Percentiles rank a stretch among this genome's conserved stretches.
phyloP scores from a whole-genome alignment of 2,797 vertebrate genomes.

The Moxostoma hubbsi region DNA sequence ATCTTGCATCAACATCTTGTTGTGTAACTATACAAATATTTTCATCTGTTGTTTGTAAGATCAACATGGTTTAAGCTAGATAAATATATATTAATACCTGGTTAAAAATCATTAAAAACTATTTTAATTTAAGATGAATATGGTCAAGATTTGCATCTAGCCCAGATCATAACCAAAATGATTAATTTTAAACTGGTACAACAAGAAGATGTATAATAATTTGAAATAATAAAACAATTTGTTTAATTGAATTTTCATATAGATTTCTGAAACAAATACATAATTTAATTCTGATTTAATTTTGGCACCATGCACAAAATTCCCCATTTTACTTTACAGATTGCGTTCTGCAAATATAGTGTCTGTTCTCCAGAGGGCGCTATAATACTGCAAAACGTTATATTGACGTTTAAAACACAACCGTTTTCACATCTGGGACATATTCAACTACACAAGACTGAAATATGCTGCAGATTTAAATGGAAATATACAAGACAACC shows the following conservation, averaged over 20 bases:
- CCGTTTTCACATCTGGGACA: no score
- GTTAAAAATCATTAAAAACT: no score
- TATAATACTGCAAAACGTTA: slow-evolving; percentile 11
- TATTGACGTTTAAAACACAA: no score
- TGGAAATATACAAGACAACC: background rate
- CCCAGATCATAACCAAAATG: no score
- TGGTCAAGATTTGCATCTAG: background rate
- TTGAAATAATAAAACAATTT: background rate
- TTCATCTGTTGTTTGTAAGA: background rate
- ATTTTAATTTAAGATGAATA: no score
- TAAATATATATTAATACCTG: background rate
- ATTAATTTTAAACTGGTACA: background rate
- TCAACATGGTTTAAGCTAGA: background rate
- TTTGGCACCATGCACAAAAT: background rate
- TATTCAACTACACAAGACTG: background rate
- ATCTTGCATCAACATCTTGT: slow-evolving; percentile 21
- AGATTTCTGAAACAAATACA: background rate
- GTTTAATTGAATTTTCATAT: background rate
- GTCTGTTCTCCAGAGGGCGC: slow-evolving; percentile 69
- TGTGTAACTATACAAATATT: background rate
- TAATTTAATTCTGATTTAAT: background rate
- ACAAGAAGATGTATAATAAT: background rate
- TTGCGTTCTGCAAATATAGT: slow-evolving; percentile 6
- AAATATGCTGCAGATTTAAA: background rate
- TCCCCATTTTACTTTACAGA: background rate